phyloP scores from a whole-genome alignment of 2,113 vertebrate genomes.

The Urocitellus parryii region DNA sequence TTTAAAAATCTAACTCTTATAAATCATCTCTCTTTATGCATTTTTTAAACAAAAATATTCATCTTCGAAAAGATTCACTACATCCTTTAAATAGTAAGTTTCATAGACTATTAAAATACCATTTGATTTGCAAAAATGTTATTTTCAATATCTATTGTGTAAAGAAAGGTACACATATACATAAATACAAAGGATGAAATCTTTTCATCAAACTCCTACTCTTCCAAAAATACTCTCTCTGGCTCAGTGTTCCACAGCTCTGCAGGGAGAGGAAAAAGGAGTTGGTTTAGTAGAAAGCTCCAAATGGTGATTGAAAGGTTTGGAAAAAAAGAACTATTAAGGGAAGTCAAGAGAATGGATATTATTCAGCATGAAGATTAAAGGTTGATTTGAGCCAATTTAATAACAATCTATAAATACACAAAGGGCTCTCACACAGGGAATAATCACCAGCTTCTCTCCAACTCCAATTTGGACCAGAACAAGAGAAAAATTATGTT shows the following conservation, averaged over 20 bases:
- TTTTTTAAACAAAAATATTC: conserved; percentile 57
- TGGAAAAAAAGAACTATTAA: conserved; percentile 56
- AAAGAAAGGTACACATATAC: conserved; percentile 53
- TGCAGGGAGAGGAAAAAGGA: background rate
- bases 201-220: conserved; percentile 62
- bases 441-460: conserved; percentile 70
- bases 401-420: conserved; percentile 70
- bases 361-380: conserved; percentile 66
- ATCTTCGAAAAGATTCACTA: conserved; percentile 49
- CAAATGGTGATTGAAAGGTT: conserved; percentile 62
- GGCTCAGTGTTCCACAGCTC: conserved; percentile 6
- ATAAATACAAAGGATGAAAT: conserved; percentile 66
- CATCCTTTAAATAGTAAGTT: conserved; percentile 47
- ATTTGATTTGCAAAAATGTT: conserved; percentile 49
- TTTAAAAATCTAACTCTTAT: background rate
- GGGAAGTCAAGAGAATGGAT: conserved; percentile 65
- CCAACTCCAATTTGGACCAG: conserved; percentile 49
- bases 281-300: background rate
- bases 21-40: conserved; percentile 26
- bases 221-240: conserved; percentile 59
- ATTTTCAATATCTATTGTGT: conserved; percentile 55
- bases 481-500: conserved; percentile 67
- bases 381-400: conserved; percentile 72
- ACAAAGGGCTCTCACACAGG: conserved; percentile 63
- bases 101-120: conserved; percentile 57